Percentiles rank a stretch among this genome's conserved stretches.
phyloP scores from a whole-genome alignment of 2,888 invertebrate species.

The Oligia strigilis region DNA sequence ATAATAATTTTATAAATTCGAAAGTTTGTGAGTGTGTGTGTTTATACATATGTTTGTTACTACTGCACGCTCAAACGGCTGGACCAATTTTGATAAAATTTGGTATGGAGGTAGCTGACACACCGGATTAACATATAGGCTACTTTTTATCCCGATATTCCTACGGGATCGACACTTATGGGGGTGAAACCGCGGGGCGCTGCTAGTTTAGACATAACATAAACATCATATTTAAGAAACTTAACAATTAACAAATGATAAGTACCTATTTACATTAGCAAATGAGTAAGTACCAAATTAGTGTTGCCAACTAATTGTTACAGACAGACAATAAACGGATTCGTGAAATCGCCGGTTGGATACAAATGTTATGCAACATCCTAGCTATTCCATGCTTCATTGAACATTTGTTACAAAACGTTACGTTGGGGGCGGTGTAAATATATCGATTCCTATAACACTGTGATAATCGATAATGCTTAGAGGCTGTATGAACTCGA shows the following conservation, averaged over 20 bases:
- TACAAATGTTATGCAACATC: slow-evolving; percentile 61
- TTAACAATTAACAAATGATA: slow-evolving; percentile 17
- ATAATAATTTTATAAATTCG: too few species aligned
- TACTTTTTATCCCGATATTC: too few species aligned
- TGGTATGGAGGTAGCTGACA: too few species aligned
- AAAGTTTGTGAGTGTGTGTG: too few species aligned
- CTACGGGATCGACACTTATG: too few species aligned
- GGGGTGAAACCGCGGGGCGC: too few species aligned
- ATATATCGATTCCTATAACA: slow-evolving; percentile 19
- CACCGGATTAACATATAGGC: too few species aligned
- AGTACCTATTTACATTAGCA: slow-evolving; percentile 19
- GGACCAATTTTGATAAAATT: too few species aligned
- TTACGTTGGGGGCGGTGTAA: slow-evolving; percentile 17
- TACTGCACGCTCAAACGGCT: too few species aligned
- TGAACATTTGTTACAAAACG: slow-evolving; percentile 51
- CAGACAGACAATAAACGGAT: slow-evolving; percentile 36
- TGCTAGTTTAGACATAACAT: not conserved
- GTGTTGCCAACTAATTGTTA: slow-evolving; percentile 45
- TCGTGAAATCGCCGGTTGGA: slow-evolving; percentile 58
- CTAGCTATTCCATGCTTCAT: slow-evolving; percentile 50
- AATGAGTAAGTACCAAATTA: slow-evolving; percentile 23
- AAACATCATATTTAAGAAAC: not conserved
- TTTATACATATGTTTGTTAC: too few species aligned
- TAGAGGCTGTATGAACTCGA: slow-evolving; percentile 3
- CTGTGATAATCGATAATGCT: slow-evolving; percentile 29